Evolutionary conservation across 2,888 invertebrate genomes (phyloP).

Genomic region (Eupithecia insigniata): DNA sequence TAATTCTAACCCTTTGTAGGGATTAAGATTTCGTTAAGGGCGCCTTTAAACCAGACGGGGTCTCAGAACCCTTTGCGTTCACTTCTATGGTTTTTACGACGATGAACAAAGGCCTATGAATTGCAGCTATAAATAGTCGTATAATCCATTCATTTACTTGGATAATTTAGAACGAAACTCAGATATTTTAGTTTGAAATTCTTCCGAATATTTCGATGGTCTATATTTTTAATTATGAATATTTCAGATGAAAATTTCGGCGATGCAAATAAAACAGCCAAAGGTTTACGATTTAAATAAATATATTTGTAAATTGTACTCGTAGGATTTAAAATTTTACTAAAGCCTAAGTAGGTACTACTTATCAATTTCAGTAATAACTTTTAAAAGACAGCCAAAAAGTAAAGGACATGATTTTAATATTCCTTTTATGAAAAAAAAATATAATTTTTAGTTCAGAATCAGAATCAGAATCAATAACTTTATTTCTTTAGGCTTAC

Average conservation of each 20-base stretch:
- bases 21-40: slow-evolving; percentile 85
- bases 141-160: slow-evolving; percentile 30
- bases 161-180: slow-evolving; percentile 15
- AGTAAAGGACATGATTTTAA: no score
- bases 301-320: no score
- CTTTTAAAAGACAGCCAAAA: background rate
- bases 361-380: no score
- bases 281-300: no score
- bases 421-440: no score
- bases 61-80: slow-evolving; percentile 65
- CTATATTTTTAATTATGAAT: background rate
- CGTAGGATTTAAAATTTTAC: no score
- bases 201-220: background rate
- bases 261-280: background rate
- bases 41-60: slow-evolving; percentile 76
- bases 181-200: background rate
- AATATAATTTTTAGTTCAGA: no score
- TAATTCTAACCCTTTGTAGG: slow-evolving; percentile 83
- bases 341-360: no score
- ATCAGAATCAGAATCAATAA: no score
- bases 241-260: background rate
- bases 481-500: no score
- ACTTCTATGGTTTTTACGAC: slow-evolving; percentile 78
- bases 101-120: slow-evolving; percentile 56
- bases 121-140: slow-evolving; percentile 30